Percentiles rank a stretch among this genome's conserved stretches.
phyloP scores from a whole-genome alignment of 2,888 invertebrate species.

The Drosophila longiperda region DNA sequence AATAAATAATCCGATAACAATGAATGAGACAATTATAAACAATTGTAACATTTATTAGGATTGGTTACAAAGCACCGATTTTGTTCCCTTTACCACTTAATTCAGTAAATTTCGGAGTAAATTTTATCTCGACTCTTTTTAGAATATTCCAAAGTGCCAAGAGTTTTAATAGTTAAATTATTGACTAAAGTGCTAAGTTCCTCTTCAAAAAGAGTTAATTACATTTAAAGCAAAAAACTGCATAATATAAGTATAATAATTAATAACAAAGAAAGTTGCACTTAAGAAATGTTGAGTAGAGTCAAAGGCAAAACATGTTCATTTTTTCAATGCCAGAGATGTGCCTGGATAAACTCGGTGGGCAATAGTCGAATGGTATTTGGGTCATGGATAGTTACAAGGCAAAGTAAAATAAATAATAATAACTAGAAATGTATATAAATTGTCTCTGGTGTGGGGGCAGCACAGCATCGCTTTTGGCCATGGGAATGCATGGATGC shows the following conservation, averaged over 20 bases:
- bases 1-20: neutral
- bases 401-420: constrained; percentile 25
- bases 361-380: constrained; percentile 35
- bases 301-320: neutral
- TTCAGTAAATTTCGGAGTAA: neutral
- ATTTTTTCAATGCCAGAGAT: neutral
- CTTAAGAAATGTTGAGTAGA: neutral
- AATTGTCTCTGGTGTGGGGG: constrained; percentile 27
- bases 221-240: neutral
- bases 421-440: constrained; percentile 9
- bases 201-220: neutral
- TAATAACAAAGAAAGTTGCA: constrained; percentile 1
- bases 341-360: constrained; percentile 2
- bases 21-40: neutral
- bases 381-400: constrained; percentile 40
- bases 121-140: neutral
- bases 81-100: neutral
- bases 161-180: neutral
- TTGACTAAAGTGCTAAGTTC: neutral
- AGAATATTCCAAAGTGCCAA: neutral
- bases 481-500: constrained; percentile 51
- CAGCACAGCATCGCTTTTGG: constrained; percentile 30
- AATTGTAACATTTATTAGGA: neutral
- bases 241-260: neutral
- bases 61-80: neutral